Percentiles rank a stretch among this genome's conserved stretches.
phyloP scores from a whole-genome alignment of 2,797 vertebrate species.

The Steatocranus sp. region DNA sequence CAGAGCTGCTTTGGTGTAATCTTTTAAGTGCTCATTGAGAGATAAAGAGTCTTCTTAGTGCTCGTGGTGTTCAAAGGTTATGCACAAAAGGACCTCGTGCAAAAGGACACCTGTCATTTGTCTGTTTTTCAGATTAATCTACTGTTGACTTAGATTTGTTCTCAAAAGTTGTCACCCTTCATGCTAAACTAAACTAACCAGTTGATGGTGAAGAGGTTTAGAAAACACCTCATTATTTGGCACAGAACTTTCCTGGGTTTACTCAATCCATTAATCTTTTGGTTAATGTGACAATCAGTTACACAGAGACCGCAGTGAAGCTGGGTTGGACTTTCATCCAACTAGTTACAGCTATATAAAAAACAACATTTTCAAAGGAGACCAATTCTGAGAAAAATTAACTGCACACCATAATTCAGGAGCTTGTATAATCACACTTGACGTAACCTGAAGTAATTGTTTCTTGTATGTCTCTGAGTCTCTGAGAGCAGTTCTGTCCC shows the following conservation, averaged over 20 bases:
- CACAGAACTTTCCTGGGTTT: background rate
- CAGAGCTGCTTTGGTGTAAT: background rate
- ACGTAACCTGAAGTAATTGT: background rate
- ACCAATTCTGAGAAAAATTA: background rate
- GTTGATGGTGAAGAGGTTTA: background rate
- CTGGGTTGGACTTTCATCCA: background rate
- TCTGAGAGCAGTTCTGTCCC: background rate
- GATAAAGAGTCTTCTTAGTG: background rate
- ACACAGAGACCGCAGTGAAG: background rate
- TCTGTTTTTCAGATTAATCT: background rate
- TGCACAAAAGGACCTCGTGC: background rate
- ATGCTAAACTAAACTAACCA: background rate
- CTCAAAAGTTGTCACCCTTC: background rate
- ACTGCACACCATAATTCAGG: background rate
- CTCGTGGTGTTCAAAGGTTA: background rate
- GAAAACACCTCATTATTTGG: background rate
- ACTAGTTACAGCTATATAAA: background rate
- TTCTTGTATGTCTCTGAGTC: background rate
- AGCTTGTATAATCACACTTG: background rate
- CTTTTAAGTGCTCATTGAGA: background rate
- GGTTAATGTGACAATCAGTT: background rate
- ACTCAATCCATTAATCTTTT: background rate
- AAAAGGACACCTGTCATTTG: background rate
- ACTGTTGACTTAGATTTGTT: background rate
- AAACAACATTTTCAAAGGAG: background rate